These are phyloP conservation scores for Alloscopus bannaensis DNA, from an alignment of 2,888 invertebrate species.

Conservation along the genomic window DNA sequence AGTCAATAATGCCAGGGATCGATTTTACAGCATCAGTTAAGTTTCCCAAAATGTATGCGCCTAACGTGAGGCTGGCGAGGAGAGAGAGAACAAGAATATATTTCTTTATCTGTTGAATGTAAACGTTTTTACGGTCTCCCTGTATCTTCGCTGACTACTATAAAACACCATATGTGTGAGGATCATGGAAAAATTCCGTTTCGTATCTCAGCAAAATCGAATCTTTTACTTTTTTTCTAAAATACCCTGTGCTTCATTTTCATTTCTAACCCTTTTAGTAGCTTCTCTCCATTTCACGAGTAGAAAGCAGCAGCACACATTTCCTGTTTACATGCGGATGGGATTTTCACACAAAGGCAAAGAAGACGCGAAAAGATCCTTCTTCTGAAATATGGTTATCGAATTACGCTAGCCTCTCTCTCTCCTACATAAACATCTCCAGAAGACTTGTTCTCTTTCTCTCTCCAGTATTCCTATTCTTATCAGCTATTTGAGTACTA, in stretches of 20 bases:
- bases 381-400: slow-evolving; percentile 43
- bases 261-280: neutral
- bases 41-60: slow-evolving; percentile 28
- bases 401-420: slow-evolving; percentile 31
- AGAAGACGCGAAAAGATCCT: neutral
- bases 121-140: too few species aligned
- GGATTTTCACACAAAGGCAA: neutral
- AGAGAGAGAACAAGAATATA: too few species aligned
- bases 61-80: neutral
- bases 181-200: too few species aligned
- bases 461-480: neutral
- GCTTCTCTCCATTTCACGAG: neutral
- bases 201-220: too few species aligned
- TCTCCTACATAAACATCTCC: too few species aligned
- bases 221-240: too few species aligned
- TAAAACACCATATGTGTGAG: too few species aligned
- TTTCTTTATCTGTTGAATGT: slow-evolving; percentile 54
- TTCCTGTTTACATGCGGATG: neutral
- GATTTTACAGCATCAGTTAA: slow-evolving; percentile 58
- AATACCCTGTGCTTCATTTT: too few species aligned
- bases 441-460: too few species aligned
- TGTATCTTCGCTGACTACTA: too few species aligned
- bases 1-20: slow-evolving; percentile 40
- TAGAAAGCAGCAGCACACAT: too few species aligned
- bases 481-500: too few species aligned